A percentile compares a stretch with the other conserved stretches of the same genome.
Evolutionary conservation across 1,140 invertebrate species (phyloP).

Genomic region (Drosophila mayri): DNA sequence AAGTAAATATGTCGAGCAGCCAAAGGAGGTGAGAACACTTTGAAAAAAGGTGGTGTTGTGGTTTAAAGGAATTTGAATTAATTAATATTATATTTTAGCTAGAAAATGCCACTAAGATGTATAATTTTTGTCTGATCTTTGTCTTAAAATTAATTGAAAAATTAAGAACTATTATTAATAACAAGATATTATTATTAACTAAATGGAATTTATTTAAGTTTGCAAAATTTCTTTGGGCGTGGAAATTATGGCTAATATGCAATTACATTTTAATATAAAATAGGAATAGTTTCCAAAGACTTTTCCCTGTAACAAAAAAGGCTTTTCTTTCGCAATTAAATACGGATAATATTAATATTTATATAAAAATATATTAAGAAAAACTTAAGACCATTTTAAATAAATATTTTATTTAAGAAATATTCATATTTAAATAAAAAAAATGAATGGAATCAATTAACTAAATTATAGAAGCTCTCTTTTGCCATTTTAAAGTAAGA

Average conservation of each 20-base stretch:
- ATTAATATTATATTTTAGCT: not conserved
- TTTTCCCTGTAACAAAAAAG: no score
- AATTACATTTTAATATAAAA: not conserved
- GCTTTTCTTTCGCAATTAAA: not conserved
- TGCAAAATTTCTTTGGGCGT: not conserved
- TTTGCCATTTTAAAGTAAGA: no score
- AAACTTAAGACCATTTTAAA: not conserved
- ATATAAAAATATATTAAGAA: not conserved
- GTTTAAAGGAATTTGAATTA: not conserved
- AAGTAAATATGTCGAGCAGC: slow-evolving; percentile 67
- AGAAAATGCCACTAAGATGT: not conserved
- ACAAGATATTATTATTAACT: not conserved
- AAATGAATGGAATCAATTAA: no score
- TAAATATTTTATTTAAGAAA: not conserved
- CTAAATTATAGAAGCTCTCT: no score
- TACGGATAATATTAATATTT: not conserved
- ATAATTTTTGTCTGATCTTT: not conserved
- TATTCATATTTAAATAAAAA: not conserved
- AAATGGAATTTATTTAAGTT: not conserved
- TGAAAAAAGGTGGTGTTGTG: not conserved
- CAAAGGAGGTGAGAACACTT: slow-evolving; percentile 9
- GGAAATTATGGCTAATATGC: no score
- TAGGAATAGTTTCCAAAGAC: not conserved
- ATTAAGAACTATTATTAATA: not conserved
- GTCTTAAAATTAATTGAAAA: not conserved